Evolutionary conservation across 2,797 vertebrate genomes (phyloP), one percentile per base, ranked within the genome.

Genomic region (Hylomyscus alleni): DNA sequence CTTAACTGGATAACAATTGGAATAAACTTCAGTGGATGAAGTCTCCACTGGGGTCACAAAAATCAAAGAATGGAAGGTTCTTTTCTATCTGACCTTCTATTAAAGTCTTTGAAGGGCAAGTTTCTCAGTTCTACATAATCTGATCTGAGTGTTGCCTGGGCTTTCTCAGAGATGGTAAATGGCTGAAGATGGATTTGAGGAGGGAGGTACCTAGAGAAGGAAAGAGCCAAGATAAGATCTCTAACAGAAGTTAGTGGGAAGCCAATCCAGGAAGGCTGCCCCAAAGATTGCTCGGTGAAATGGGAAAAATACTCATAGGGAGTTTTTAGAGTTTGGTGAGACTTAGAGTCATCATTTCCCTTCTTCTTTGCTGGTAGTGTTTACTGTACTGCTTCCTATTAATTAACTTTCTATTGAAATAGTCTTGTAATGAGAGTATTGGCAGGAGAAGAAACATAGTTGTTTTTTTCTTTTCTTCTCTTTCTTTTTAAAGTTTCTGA

Each of bases 361-460:
- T 69, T 86, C 17, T 29, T 83, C 92, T 54, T 94, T 89, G 84
- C 22, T 47, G 47, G 40, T 90, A 52, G 72, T 93, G 67, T 92
- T 96, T 92, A 85, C 94, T 92, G 81, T 78, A 29, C 54, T 90
- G 67, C 58, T 96, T 96, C 78, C 81, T 92, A 54, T 87, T 96
- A 88, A 96, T 93, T 96, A 94, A 96, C 75, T 40, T 67, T 85
- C 65, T 52, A 77, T 94, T 96, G 94, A 95, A 96, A 96, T 93
- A 96, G 92, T 86, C 94, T 82, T 86, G 76, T 52, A 77, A 62
- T 88, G 52, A 88, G 62, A 87, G 22, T 92, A 78, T 85, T 97
- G 94, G 92, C 94, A 93, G 91, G 69, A 88, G 69, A 85, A 95
- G 58, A 60, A 76, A 92, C 58, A 52, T 65, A 24, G 6, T 65